Evolutionary conservation across 1,140 invertebrate genomes (phyloP).

Genomic region (Pissodes strobi): DNA sequence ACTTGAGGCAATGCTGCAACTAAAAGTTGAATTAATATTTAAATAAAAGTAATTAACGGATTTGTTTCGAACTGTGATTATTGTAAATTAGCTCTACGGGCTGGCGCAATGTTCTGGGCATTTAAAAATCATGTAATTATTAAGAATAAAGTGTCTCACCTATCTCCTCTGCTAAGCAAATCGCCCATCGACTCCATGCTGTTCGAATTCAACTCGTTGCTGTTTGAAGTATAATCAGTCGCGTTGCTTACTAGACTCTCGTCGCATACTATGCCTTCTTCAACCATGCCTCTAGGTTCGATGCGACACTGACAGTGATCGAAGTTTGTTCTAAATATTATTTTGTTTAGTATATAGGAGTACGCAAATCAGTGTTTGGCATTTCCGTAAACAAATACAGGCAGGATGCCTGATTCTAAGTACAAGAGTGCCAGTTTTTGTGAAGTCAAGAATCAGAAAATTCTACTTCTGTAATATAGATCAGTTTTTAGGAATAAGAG

Average conservation of each 20-base stretch:
- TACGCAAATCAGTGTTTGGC: too few relatives aligned
- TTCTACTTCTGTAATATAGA: too few relatives aligned
- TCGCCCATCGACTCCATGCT: constrained; percentile 64
- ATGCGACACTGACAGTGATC: constrained; percentile 51
- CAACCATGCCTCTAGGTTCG: constrained; percentile 51
- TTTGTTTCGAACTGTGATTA: constrained; percentile 6
- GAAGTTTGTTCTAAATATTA: constrained; percentile 43
- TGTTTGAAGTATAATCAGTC: constrained; percentile 56
- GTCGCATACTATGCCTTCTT: constrained; percentile 66
- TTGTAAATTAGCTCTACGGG: too few relatives aligned
- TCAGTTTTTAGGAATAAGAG: too few relatives aligned
- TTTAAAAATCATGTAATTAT: too few relatives aligned
- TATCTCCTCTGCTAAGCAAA: constrained; percentile 61
- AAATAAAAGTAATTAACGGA: background rate
- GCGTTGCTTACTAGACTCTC: constrained; percentile 67
- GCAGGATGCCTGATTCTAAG: too few relatives aligned
- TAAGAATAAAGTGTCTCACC: too few relatives aligned
- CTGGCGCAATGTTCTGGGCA: too few relatives aligned
- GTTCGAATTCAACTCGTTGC: constrained; percentile 54
- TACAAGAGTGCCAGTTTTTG: too few relatives aligned
- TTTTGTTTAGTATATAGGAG: too few relatives aligned
- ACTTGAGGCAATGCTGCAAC: constrained; percentile 62
- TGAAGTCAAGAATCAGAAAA: too few relatives aligned
- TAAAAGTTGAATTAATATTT: constrained; percentile 45
- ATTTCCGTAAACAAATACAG: too few relatives aligned